Conservation (phyloP, 92 coral and sea anemone genomes). For the Palythoa grandis region DNA sequence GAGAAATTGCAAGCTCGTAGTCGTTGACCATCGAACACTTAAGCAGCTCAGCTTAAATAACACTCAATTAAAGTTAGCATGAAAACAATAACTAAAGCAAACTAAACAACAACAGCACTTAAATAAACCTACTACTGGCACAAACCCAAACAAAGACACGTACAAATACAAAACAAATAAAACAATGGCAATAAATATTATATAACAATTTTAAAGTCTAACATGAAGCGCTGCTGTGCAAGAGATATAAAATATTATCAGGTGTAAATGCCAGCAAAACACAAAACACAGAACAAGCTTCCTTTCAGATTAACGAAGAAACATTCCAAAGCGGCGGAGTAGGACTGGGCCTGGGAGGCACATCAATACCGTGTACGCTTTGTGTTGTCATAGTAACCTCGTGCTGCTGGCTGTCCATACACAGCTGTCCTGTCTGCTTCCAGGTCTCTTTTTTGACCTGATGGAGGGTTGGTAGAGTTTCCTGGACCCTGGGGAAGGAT, state of each 20-base stretch:
- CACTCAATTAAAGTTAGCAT: too few species aligned
- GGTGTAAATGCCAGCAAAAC: background rate
- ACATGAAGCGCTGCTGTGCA: too few species aligned
- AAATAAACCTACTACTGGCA: too few species aligned
- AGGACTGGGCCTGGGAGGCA: constrained; percentile 6
- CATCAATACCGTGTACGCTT: constrained; percentile 68
- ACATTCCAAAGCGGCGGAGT: background rate
- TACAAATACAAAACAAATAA: too few species aligned
- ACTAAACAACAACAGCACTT: too few species aligned
- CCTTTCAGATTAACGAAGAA: background rate
- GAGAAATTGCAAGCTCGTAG: too few species aligned
- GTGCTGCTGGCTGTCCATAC: constrained; percentile 53
- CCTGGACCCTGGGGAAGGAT: constrained; percentile 49
- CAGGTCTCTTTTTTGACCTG: constrained; percentile 65
- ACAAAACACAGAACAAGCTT: background rate
- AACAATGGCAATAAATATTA: too few species aligned
- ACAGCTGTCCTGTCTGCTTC: constrained; percentile 47
- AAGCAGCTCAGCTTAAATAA: too few species aligned
- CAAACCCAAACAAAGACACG: too few species aligned
- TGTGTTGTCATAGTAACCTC: constrained; percentile 62
- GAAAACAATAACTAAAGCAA: too few species aligned
- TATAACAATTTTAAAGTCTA: too few species aligned
- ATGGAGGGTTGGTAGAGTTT: constrained; percentile 29
- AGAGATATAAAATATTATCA: background rate
- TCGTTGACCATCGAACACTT: too few species aligned